These are phyloP conservation scores for Eubasilissa regina DNA, from an alignment of 1,140 invertebrate genomes.

Conservation along the genomic window DNA sequence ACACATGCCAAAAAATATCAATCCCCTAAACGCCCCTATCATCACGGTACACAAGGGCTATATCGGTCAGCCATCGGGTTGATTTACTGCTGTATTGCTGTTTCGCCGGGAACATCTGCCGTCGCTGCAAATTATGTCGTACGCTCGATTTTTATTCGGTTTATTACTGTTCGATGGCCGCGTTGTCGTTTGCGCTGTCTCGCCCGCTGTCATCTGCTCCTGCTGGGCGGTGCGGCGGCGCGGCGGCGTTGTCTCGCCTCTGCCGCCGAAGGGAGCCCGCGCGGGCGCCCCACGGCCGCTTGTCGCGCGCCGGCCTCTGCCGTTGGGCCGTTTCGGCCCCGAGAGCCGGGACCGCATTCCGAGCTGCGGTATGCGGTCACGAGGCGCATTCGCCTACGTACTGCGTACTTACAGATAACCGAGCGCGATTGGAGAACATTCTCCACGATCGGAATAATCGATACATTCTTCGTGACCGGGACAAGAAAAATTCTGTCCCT, in stretches of 20 bases:
- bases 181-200: constrained; percentile 23
- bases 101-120: not conserved
- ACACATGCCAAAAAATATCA: not conserved
- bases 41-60: not conserved
- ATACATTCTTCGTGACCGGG: too few relatives aligned
- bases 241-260: not conserved
- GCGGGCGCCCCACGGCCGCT: constrained; percentile 26
- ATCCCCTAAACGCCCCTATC: not conserved
- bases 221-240: too few relatives aligned
- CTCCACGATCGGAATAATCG: constrained; percentile 9
- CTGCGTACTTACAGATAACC: constrained; percentile 15
- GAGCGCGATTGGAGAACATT: constrained; percentile 25
- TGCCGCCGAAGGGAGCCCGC: constrained; percentile 6
- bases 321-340: constrained; percentile 30
- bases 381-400: constrained; percentile 59
- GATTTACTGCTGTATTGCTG: not conserved
- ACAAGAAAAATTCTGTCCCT: too few relatives aligned
- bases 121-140: constrained; percentile 20
- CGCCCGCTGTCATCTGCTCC: constrained; percentile 4
- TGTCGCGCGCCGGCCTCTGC: constrained; percentile 6
- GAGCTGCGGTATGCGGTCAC: constrained; percentile 58
- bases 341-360: constrained; percentile 59
- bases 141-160: constrained; percentile 23
- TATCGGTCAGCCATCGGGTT: not conserved
- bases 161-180: constrained; percentile 7